These are phyloP conservation scores for Cottoperca gobio DNA, from an alignment of 2,797 vertebrate genomes.

Conservation along the genomic window DNA sequence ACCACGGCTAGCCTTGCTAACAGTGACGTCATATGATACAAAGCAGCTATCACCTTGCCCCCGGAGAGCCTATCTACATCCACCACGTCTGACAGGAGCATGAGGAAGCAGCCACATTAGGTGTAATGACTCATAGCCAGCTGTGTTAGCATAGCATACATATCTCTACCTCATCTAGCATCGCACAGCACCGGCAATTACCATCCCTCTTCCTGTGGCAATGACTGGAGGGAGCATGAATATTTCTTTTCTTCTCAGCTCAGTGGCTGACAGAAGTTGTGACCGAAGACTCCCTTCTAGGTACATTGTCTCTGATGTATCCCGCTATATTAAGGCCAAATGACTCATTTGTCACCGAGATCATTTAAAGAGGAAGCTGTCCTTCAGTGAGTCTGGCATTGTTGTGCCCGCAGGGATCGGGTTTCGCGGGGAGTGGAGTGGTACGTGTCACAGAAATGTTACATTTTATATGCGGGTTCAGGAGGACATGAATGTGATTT, in stretches of 20 bases:
- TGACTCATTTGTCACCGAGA: conserved; percentile 52
- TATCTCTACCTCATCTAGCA: conserved; percentile 64
- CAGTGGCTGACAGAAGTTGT: conserved; percentile 51
- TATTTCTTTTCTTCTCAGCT: conserved; percentile 53
- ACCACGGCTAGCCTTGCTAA: conserved; percentile 6
- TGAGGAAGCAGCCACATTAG: conserved; percentile 62
- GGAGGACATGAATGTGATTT: conserved; percentile 20
- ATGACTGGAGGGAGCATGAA: conserved; percentile 55
- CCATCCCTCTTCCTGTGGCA: conserved; percentile 68
- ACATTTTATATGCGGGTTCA: conserved; percentile 18
- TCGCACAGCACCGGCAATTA: conserved; percentile 61
- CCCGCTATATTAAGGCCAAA: conserved; percentile 52
- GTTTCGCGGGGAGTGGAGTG: not conserved
- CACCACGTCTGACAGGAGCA: conserved; percentile 56
- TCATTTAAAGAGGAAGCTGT: conserved; percentile 44
- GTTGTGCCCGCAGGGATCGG: conserved; percentile 8
- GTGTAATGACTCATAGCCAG: conserved; percentile 68
- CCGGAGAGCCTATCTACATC: conserved; percentile 53
- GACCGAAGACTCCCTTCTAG: conserved; percentile 43
- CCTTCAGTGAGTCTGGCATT: conserved; percentile 17
- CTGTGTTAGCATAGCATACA: conserved; percentile 70
- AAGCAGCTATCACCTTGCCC: conserved; percentile 52
- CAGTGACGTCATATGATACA: conserved; percentile 39
- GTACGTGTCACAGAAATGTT: conserved; percentile 8
- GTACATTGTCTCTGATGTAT: conserved; percentile 47